Conservation (phyloP, 2,797 vertebrate genomes). For the Silurus lanzhouensis region DNA sequence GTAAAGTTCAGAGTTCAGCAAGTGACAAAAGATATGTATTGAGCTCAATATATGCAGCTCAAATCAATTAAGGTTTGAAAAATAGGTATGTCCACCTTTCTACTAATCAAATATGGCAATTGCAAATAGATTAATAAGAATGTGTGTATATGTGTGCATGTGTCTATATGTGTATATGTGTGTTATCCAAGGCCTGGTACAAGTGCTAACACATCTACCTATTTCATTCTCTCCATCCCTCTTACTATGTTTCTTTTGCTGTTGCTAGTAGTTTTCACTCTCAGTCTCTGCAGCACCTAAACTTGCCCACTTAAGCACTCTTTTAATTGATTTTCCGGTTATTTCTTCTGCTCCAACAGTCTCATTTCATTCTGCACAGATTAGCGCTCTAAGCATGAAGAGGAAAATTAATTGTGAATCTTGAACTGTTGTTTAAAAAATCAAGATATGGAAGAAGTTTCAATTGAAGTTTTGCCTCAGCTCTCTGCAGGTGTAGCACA, state of each 20-base stretch:
- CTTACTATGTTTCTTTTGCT: neutral
- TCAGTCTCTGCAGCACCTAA: neutral
- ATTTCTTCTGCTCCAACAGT: constrained; percentile 34
- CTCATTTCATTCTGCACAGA: constrained; percentile 24
- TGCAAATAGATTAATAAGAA: constrained; percentile 46
- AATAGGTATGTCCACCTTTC: neutral
- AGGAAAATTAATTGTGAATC: constrained; percentile 43
- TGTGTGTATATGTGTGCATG: constrained; percentile 4
- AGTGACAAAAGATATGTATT: neutral
- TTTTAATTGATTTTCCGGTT: constrained; percentile 36
- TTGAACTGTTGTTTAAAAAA: constrained; percentile 44
- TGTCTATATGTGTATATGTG: neutral
- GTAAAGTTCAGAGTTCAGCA: neutral
- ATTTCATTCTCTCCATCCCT: neutral
- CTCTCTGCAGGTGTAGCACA: constrained; percentile 21
- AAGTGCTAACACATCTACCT: neutral
- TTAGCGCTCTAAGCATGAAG: neutral
- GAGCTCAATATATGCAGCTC: neutral
- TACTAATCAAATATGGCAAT: constrained; percentile 32
- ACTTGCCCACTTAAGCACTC: constrained; percentile 35
- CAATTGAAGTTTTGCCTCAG: constrained; percentile 42
- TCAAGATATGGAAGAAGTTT: constrained; percentile 36
- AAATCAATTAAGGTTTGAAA: neutral
- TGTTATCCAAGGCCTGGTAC: constrained; percentile 27
- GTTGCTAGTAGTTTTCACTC: neutral